Evolutionary conservation across 2,113 vertebrate genomes (phyloP).

Genomic region (Psophia crepitans): DNA sequence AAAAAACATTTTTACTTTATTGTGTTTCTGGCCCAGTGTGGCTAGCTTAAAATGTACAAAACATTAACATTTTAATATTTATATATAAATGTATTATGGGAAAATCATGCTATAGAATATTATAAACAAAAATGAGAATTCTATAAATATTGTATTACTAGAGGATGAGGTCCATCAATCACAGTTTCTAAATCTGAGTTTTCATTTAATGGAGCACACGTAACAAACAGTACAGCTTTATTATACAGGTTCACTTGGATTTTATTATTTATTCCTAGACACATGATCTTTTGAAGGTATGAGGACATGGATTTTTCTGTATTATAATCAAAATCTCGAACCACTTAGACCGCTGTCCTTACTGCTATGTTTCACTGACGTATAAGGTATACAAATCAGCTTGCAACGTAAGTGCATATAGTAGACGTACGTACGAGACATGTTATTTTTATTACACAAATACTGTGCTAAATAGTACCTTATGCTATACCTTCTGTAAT

Average conservation of each 20-base stretch:
- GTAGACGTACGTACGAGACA: not conserved
- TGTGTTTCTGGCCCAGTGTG: constrained; percentile 50
- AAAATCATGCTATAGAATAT: constrained; percentile 40
- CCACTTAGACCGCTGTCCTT: not conserved
- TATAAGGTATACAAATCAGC: not conserved
- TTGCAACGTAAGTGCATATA: not conserved
- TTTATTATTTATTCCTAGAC: constrained; percentile 45
- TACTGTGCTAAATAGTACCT: not conserved
- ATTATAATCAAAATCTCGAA: not conserved
- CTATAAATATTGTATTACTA: constrained; percentile 60
- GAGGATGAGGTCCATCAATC: constrained; percentile 32
- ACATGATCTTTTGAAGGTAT: not conserved
- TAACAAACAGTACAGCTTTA: constrained; percentile 12
- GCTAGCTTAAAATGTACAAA: constrained; percentile 60
- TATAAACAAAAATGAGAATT: constrained; percentile 48
- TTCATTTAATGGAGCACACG: constrained; percentile 22
- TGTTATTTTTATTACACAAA: not conserved
- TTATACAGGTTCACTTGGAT: constrained; percentile 34
- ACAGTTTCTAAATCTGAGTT: constrained; percentile 15
- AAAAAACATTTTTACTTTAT: constrained; percentile 50
- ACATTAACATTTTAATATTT: constrained; percentile 67
- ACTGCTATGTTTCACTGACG: not conserved
- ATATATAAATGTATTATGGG: constrained; percentile 60
- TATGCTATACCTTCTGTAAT: not conserved
- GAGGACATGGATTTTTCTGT: not conserved